Percentiles rank a stretch among this genome's conserved stretches.
Conservation (phyloP, 2,888 invertebrate species). For the Ophioninae sp. region DNA sequence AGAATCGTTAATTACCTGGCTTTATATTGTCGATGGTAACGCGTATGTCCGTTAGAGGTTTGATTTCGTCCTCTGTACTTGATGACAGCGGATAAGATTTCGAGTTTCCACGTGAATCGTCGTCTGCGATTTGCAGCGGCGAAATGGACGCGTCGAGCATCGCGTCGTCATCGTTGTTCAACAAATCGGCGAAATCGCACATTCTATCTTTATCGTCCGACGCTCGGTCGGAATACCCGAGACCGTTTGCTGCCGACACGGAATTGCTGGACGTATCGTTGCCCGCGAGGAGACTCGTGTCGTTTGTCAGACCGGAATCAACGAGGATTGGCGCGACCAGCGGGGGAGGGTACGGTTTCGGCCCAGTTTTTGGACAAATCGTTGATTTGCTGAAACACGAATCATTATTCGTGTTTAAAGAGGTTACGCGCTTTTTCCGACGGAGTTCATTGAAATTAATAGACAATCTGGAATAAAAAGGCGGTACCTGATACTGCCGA, state of each 20-base stretch:
- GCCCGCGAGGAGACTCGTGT: background rate
- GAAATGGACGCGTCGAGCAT: constrained; percentile 53
- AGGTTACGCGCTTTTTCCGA: background rate
- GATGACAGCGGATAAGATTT: constrained; percentile 23
- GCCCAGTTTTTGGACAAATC: background rate
- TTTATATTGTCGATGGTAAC: constrained; percentile 89
- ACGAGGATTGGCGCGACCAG: constrained; percentile 3
- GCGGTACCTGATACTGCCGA: constrained; percentile 80
- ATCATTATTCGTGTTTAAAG: background rate
- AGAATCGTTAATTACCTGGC: constrained; percentile 82
- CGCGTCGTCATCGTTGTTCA: constrained; percentile 62
- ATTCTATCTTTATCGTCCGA: constrained; percentile 35
- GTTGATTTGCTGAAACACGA: background rate
- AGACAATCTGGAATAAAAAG: background rate
- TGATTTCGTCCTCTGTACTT: constrained; percentile 79
- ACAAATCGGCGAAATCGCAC: constrained; percentile 48
- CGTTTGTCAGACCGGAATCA: constrained; percentile 1
- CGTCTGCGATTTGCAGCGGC: constrained; percentile 26
- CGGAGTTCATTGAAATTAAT: background rate
- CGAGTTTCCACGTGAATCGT: background rate
- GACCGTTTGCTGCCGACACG: constrained; percentile 19
- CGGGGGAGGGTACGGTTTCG: background rate
- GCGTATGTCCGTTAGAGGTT: constrained; percentile 86
- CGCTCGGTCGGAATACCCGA: constrained; percentile 14
- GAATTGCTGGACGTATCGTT: background rate